Conservation (phyloP, 2,797 vertebrate genomes). For the Neosalanx taihuensis region DNA sequence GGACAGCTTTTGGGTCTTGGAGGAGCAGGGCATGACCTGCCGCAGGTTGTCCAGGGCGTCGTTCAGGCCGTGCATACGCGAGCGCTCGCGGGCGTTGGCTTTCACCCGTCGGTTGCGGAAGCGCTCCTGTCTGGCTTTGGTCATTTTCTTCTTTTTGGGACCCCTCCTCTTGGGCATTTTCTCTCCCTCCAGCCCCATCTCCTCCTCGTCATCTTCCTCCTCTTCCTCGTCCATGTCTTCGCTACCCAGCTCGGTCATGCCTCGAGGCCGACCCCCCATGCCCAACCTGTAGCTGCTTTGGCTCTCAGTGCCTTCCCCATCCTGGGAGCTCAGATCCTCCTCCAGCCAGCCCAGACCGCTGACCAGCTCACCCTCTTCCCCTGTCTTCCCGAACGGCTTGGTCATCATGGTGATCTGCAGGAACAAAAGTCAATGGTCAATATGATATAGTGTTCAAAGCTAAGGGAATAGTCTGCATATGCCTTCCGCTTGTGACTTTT, state of each 20-base stretch:
- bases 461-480: not conserved
- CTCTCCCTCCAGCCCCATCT: slow-evolving; percentile 78
- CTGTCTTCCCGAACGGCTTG: slow-evolving; percentile 74
- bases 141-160: slow-evolving; percentile 99
- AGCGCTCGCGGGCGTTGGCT: slow-evolving; percentile 93
- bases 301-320: slow-evolving; percentile 77
- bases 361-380: slow-evolving; percentile 82
- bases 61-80: slow-evolving; percentile 93
- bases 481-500: not conserved
- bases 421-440: slow-evolving; percentile 13
- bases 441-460: not conserved
- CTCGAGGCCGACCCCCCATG: slow-evolving; percentile 44
- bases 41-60: slow-evolving; percentile 91
- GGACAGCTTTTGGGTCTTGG: slow-evolving; percentile 95
- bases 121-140: slow-evolving; percentile 90
- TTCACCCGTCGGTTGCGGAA: slow-evolving; percentile 87
- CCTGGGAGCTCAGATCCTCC: slow-evolving; percentile 77
- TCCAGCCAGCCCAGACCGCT: slow-evolving; percentile 84
- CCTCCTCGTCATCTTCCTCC: slow-evolving; percentile 80
- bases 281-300: slow-evolving; percentile 62
- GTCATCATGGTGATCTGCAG: slow-evolving; percentile 81
- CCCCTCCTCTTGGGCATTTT: slow-evolving; percentile 87
- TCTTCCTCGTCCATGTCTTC: slow-evolving; percentile 81
- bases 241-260: slow-evolving; percentile 71
- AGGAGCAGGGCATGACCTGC: slow-evolving; percentile 96